These are phyloP conservation scores for Centropristis striata DNA, from an alignment of 2,113 vertebrate genomes.

Conservation along the genomic window DNA sequence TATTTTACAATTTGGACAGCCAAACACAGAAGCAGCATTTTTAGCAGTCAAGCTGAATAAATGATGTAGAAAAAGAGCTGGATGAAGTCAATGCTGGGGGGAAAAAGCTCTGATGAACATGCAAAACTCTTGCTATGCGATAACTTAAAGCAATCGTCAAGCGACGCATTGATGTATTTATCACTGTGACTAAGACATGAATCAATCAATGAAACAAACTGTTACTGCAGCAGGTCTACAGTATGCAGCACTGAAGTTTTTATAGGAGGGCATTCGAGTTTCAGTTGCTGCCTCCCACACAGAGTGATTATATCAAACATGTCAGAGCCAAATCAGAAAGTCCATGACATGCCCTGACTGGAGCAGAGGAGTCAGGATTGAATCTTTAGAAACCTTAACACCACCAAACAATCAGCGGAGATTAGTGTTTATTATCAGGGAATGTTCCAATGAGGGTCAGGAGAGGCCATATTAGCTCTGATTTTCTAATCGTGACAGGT, in stretches of 20 bases:
- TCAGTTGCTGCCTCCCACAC: constrained; percentile 37
- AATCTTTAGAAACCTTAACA: constrained; percentile 21
- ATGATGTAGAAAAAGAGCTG: background rate
- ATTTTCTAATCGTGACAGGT: constrained; percentile 23
- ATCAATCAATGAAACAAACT: background rate
- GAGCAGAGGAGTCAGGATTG: constrained; percentile 32
- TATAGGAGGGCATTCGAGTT: background rate
- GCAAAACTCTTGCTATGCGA: background rate
- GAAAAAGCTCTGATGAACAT: background rate
- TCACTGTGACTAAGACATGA: background rate
- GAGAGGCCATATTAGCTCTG: constrained; percentile 15
- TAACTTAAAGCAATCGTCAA: background rate
- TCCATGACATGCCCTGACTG: constrained; percentile 50
- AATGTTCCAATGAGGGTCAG: constrained; percentile 16
- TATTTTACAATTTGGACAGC: background rate
- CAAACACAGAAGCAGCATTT: constrained; percentile 14
- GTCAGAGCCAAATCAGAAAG: constrained; percentile 49
- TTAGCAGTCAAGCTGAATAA: background rate
- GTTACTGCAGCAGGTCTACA: background rate
- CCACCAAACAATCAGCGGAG: constrained; percentile 9
- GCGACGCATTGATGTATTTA: background rate
- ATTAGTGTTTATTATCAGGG: constrained; percentile 24
- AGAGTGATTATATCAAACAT: constrained; percentile 48
- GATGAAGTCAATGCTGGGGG: background rate
- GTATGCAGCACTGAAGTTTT: background rate